Conservation (phyloP, 2,888 invertebrate genomes). For the Eudasyphora cyanicolor region DNA sequence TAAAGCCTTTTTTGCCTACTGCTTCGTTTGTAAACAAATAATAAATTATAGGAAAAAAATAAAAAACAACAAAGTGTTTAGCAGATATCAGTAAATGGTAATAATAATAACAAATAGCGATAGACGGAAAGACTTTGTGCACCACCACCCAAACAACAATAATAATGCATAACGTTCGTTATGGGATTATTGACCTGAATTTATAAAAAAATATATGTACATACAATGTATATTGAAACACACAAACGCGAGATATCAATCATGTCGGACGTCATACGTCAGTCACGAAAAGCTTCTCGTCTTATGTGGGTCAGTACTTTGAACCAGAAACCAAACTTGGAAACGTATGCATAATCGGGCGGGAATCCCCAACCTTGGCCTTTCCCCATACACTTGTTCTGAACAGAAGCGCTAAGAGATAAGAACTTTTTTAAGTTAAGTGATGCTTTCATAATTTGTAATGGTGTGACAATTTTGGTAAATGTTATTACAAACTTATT, state of each 20-base stretch:
- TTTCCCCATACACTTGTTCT: background rate
- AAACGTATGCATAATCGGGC: constrained; percentile 5
- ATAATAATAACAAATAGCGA: background rate
- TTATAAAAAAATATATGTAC: constrained; percentile 6
- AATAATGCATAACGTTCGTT: background rate
- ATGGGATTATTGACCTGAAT: constrained; percentile 58
- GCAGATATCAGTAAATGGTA: background rate
- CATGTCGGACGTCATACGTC: constrained; percentile 33
- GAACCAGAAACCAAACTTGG: background rate
- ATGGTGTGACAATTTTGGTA: background rate
- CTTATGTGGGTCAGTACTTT: constrained; percentile 55
- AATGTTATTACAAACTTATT: too few species aligned
- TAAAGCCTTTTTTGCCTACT: background rate
- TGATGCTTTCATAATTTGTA: background rate
- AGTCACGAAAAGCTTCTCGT: too few species aligned
- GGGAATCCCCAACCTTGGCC: constrained; percentile 64
- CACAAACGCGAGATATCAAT: constrained; percentile 40
- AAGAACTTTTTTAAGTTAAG: constrained; percentile 26
- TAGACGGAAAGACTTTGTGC: too few species aligned
- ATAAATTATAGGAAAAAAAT: background rate
- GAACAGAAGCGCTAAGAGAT: constrained; percentile 30
- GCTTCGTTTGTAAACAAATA: constrained; percentile 14
- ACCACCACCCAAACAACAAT: background rate
- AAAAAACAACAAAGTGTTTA: constrained; percentile 20
- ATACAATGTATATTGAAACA: constrained; percentile 45